phyloP scores from a whole-genome alignment of 2,888 invertebrate species.

The Leucophenga montana region DNA sequence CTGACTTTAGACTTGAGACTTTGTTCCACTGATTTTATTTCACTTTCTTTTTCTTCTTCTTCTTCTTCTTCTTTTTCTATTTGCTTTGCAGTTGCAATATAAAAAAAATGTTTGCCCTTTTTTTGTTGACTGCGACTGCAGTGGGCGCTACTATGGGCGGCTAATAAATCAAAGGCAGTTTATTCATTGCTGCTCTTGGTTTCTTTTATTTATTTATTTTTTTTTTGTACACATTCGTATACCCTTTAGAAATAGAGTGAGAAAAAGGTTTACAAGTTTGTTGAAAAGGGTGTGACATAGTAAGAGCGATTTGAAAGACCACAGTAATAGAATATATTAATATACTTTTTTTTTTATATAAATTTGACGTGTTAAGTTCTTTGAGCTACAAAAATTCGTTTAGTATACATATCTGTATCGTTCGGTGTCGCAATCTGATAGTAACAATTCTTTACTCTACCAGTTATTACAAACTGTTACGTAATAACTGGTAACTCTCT shows the following conservation, averaged over 20 bases:
- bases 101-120: background rate
- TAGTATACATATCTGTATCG: no score
- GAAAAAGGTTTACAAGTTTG: background rate
- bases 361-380: no score
- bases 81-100: constrained; percentile 1
- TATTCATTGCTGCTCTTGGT: constrained; percentile 42
- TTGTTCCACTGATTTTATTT: background rate
- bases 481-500: no score
- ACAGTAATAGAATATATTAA: no score
- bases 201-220: constrained; percentile 6
- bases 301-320: no score
- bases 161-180: constrained; percentile 61
- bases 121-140: constrained; percentile 5
- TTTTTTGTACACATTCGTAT: constrained; percentile 1
- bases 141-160: constrained; percentile 19
- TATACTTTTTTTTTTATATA: no score
- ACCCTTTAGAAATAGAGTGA: no score
- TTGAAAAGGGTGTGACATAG: background rate
- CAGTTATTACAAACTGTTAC: no score
- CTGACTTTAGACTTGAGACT: constrained; percentile 40
- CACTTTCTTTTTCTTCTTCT: constrained; percentile 24
- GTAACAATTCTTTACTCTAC: no score
- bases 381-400: no score
- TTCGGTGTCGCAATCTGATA: no score
- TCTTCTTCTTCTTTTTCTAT: constrained; percentile 37